Base-by-base conservation (phyloP, 2,113 vertebrate species). In the Marmota flaviventris region DNA sequence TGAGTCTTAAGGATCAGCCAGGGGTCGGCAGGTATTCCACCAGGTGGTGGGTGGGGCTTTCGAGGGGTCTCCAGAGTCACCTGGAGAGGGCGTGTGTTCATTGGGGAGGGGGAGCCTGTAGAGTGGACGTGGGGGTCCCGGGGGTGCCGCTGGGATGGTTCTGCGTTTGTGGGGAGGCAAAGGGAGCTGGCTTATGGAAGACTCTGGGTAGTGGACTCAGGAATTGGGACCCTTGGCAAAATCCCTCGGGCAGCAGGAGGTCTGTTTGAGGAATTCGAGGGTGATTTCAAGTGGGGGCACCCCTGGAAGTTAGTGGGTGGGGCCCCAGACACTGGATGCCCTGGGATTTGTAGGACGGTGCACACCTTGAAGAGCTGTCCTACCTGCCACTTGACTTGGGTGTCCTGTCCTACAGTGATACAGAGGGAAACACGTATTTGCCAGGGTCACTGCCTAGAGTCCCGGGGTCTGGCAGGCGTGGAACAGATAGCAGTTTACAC, bases 211-310 rank as follows among this genome's bases (percentile, higher is more conserved):
- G 39, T 42, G 4, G 39, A n/a, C 5, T 65, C 25, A 82, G 77
- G 81, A 92, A 76, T 79, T 53, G 48, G 39, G 48, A 79, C 89
- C 65, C 73, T 53, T 87, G 29, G 73, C 84, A 67, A 88, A 79
- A 48, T 63, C 75, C 65, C 3, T 51, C 85, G 63, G 58, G 37
- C 25, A 20, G 42, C 24, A 29, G 48, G 37, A 45, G 4, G 2
- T 63, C 25, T 39, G 32, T 39, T 67, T 37, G 22, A 56, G 69
- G 39, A 9, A 67, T 34, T 14, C 17, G 53, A 34, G 20, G 29
- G 24, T 48, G 58, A n/a, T n/a, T 69, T 75, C 39, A 39, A 84
- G 51, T 3, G 7, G 27, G 11, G 27, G 34, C 63, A 16, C 8
- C 9, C 0, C 24, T 25, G 65, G 78, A 32, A 39, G 75, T 82